phyloP scores from a whole-genome alignment of 2,113 vertebrate genomes.

The Paraplagusia blochii region DNA sequence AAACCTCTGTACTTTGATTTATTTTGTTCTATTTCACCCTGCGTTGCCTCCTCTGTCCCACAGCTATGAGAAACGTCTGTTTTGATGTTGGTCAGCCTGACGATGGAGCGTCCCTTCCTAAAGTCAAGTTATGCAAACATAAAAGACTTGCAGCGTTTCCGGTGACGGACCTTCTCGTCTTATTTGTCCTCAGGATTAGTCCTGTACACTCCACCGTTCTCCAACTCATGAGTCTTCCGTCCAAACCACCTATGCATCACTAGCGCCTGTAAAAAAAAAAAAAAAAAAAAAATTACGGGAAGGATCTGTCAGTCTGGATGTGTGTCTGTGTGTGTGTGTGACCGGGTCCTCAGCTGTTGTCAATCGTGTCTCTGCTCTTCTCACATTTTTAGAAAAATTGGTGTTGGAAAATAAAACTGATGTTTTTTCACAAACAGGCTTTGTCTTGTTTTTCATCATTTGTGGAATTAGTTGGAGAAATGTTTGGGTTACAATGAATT shows the following conservation, averaged over 20 bases:
- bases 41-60: slow-evolving; percentile 14
- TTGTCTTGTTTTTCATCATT: neutral
- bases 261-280: no score
- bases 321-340: neutral
- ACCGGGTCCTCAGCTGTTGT: slow-evolving; percentile 29
- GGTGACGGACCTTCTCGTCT: no score
- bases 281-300: no score
- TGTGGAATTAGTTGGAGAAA: no score
- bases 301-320: no score
- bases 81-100: slow-evolving; percentile 72
- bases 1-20: neutral
- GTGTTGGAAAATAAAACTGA: slow-evolving; percentile 48
- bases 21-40: slow-evolving; percentile 17
- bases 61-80: slow-evolving; percentile 96
- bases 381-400: no score
- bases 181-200: no score
- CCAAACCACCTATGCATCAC: no score
- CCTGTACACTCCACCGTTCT: no score
- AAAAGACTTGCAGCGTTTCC: neutral
- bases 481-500: no score
- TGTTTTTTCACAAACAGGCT: slow-evolving; percentile 46
- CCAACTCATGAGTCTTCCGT: no score
- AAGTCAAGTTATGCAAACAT: slow-evolving; percentile 35
- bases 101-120: slow-evolving; percentile 18
- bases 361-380: slow-evolving; percentile 2